Conservation (phyloP, 2,888 invertebrate species). For the Pseudococcus longispinus region DNA sequence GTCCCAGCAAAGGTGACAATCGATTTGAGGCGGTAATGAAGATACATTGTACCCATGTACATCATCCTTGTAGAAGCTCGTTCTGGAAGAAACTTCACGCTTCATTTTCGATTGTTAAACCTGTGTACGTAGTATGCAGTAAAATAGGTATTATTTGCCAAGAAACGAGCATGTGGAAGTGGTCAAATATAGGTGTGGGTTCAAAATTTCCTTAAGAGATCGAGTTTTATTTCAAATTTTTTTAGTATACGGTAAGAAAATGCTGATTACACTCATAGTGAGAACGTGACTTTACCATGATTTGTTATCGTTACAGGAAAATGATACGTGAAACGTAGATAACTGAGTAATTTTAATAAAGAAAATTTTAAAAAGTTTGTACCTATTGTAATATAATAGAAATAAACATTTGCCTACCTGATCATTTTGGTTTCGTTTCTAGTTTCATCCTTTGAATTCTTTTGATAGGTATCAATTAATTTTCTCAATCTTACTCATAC, state of each 20-base stretch:
- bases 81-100: conserved; percentile 48
- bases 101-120: conserved; percentile 43
- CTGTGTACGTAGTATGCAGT: background rate
- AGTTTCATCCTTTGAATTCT: background rate
- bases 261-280: too few species aligned
- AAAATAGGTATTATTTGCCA: background rate
- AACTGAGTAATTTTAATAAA: background rate
- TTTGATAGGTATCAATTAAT: background rate
- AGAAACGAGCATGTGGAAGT: background rate
- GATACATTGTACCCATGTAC: background rate
- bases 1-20: conserved; percentile 49
- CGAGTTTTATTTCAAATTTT: background rate
- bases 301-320: too few species aligned
- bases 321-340: too few species aligned
- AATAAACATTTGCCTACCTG: background rate
- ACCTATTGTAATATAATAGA: too few species aligned
- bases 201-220: background rate
- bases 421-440: background rate
- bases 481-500: background rate
- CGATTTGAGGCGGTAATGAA: conserved; percentile 48
- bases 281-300: too few species aligned
- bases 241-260: too few species aligned
- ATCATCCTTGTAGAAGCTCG: conserved; percentile 41
- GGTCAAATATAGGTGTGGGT: background rate
- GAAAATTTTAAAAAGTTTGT: background rate